These are phyloP conservation scores for Gallinago media DNA, from an alignment of 2,113 vertebrate species.

Conservation along the genomic window DNA sequence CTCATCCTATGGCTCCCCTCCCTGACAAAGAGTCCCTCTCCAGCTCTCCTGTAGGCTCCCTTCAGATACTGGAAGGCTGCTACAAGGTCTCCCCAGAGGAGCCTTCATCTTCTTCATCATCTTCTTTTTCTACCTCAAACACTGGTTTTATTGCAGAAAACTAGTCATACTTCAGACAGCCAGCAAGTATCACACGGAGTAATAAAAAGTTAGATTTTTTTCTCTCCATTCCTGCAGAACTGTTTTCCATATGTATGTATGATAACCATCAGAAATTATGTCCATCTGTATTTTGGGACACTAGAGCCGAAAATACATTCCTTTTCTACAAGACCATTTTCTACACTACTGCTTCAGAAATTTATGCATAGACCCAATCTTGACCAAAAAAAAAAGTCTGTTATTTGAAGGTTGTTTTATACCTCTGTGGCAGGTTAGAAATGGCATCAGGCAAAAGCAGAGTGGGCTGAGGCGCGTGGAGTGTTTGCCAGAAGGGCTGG, in stretches of 20 bases:
- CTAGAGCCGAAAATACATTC: background rate
- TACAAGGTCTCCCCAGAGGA: too few relatives aligned
- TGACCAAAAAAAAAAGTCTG: background rate
- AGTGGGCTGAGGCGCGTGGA: background rate
- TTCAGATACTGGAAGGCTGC: too few relatives aligned
- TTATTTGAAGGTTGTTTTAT: background rate
- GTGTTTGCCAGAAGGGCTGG: background rate
- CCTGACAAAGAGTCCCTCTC: too few relatives aligned
- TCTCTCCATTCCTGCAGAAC: background rate
- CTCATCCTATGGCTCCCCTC: too few relatives aligned
- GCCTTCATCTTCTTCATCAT: too few relatives aligned
- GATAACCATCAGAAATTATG: background rate
- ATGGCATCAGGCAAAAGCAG: rapidly evolving
- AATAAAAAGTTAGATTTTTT: background rate
- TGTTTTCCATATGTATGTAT: background rate
- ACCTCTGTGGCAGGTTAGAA: background rate
- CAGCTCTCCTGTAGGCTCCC: too few relatives aligned
- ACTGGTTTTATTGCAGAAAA: background rate
- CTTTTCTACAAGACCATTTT: background rate
- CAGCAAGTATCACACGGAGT: background rate
- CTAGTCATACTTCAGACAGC: background rate
- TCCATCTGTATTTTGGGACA: background rate
- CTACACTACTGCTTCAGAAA: background rate
- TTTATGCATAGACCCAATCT: background rate
- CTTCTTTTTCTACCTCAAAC: background rate